Evolutionary conservation across 2,888 invertebrate species (phyloP).

Genomic region (Dusona sp.): DNA sequence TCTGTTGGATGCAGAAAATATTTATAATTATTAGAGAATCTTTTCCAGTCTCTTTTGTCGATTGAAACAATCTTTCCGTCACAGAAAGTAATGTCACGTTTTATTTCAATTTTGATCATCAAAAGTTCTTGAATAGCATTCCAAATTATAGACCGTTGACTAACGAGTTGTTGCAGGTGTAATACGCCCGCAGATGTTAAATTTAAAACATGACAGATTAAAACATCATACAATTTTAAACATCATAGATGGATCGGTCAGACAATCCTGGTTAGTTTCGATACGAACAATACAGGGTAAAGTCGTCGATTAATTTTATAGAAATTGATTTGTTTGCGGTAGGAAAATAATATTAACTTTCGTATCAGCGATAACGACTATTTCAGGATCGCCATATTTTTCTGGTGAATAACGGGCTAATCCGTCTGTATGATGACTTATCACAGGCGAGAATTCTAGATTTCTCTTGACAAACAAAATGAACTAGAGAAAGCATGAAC

Average conservation of each 20-base stretch:
- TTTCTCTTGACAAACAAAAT: neutral
- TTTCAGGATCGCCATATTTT: slow-evolving; percentile 18
- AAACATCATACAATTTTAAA: too few relatives aligned
- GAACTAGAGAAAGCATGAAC: neutral
- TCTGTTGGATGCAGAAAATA: neutral
- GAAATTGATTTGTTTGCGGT: neutral
- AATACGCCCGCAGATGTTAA: slow-evolving; percentile 71
- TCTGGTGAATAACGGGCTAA: slow-evolving; percentile 9
- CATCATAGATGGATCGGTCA: neutral
- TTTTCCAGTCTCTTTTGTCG: neutral
- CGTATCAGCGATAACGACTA: slow-evolving; percentile 40
- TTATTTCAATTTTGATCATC: neutral
- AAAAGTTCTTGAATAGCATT: neutral
- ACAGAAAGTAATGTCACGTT: neutral
- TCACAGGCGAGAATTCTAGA: neutral
- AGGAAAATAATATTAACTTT: neutral
- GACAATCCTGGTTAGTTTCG: slow-evolving; percentile 33
- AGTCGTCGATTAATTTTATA: slow-evolving; percentile 32
- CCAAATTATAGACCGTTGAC: neutral
- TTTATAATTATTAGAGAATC: neutral
- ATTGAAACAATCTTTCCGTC: neutral
- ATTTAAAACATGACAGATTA: too few relatives aligned
- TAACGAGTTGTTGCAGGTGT: neutral
- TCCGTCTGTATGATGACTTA: neutral
- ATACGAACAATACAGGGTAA: slow-evolving; percentile 29